Percentiles rank a stretch among this genome's conserved stretches.
Evolutionary conservation across 2,888 invertebrate species (phyloP).

Genomic region (Cremastinae sp.): DNA sequence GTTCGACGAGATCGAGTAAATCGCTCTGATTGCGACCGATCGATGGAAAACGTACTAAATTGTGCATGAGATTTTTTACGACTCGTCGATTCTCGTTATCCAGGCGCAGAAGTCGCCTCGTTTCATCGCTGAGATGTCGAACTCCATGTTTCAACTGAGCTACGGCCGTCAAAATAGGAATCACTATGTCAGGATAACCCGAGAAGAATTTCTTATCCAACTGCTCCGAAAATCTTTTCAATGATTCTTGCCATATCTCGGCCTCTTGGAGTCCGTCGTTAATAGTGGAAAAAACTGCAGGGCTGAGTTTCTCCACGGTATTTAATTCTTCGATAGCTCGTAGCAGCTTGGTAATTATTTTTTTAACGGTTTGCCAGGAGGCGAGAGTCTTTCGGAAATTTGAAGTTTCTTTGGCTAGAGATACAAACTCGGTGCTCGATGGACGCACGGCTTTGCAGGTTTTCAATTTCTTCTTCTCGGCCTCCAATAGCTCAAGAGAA

Average conservation of each 20-base stretch:
- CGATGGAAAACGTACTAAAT: conserved; percentile 82
- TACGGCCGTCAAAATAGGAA: conserved; percentile 86
- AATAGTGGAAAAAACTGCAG: conserved; percentile 67
- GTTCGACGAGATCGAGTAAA: conserved; percentile 79
- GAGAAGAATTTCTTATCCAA: conserved; percentile 82
- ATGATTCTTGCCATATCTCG: conserved; percentile 82
- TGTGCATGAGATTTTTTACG: conserved; percentile 76
- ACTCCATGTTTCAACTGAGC: conserved; percentile 86
- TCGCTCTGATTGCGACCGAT: conserved; percentile 74
- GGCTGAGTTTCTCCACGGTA: conserved; percentile 68
- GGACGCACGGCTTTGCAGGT: conserved; percentile 72
- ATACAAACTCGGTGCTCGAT: conserved; percentile 65
- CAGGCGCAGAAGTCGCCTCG: conserved; percentile 80
- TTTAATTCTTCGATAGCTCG: conserved; percentile 78
- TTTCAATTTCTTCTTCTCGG: conserved; percentile 63
- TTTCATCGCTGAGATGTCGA: conserved; percentile 82
- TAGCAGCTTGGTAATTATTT: conserved; percentile 80
- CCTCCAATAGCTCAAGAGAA: conserved; percentile 58
- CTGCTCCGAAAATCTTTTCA: conserved; percentile 82
- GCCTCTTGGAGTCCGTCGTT: conserved; percentile 80
- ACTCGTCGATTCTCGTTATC: conserved; percentile 60
- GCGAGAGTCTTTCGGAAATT: conserved; percentile 75
- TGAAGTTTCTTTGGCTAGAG: conserved; percentile 73
- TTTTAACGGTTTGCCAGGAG: conserved; percentile 77
- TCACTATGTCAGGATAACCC: conserved; percentile 90